Conservation (phyloP, 2,113 vertebrate genomes). For the Aplodontia rufa region DNA sequence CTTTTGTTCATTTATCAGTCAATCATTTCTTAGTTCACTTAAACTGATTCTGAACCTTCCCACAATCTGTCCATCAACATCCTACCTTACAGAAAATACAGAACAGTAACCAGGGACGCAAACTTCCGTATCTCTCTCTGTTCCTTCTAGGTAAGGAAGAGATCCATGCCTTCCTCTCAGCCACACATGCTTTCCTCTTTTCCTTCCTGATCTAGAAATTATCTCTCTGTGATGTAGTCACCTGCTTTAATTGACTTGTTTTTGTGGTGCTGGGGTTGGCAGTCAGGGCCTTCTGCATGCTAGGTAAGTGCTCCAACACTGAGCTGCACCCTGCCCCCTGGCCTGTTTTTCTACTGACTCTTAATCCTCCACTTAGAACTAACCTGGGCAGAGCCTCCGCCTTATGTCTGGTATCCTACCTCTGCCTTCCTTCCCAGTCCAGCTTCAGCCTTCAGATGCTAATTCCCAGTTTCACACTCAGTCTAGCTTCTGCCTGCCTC, state of each 20-base stretch:
- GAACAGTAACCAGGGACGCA: neutral
- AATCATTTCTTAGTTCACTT: neutral
- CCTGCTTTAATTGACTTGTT: neutral
- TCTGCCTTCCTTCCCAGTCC: neutral
- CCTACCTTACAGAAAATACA: neutral
- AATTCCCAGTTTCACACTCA: neutral
- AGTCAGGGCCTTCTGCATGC: neutral
- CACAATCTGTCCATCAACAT: neutral
- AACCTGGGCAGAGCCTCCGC: fast-evolving
- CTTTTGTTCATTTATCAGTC: neutral
- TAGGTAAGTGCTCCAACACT: neutral
- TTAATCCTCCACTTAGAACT: neutral
- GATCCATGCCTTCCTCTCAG: fast-evolving
- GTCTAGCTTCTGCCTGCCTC: neutral
- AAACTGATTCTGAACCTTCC: neutral
- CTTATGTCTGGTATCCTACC: fast-evolving
- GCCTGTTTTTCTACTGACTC: neutral
- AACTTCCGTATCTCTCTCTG: neutral
- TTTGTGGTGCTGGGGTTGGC: neutral
- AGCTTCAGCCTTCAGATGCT: neutral
- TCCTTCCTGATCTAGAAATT: neutral
- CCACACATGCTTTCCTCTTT: neutral
- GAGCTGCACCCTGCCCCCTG: neutral
- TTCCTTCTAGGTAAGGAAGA: neutral
- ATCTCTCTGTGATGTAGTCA: neutral